Percentiles rank a stretch among this genome's conserved stretches.
Evolutionary conservation across 2,888 invertebrate genomes (phyloP).

Genomic region (Apamea anceps): DNA sequence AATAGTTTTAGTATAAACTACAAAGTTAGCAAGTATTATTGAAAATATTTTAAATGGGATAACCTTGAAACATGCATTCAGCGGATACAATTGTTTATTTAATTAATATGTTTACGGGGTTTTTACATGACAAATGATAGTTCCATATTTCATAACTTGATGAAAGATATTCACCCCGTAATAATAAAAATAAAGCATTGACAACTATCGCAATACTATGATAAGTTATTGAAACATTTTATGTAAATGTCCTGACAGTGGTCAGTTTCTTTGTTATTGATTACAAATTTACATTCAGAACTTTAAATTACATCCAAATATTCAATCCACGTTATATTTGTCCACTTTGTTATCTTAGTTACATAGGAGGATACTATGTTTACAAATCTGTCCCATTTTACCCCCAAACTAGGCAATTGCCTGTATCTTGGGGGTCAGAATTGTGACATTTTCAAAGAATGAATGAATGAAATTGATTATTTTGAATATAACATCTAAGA

Average conservation of each 20-base stretch:
- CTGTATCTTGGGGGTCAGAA: not conserved
- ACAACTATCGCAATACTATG: slow-evolving; percentile 13
- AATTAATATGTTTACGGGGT: not conserved
- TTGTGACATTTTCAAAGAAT: not conserved
- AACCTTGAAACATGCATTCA: not conserved
- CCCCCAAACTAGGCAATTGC: not conserved
- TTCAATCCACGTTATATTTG: not conserved
- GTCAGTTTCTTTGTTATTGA: slow-evolving; percentile 31
- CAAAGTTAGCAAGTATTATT: not conserved
- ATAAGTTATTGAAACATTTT: slow-evolving; percentile 23
- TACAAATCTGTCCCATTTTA: not conserved
- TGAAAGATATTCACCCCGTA: slow-evolving; percentile 11
- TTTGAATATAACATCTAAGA: slow-evolving; percentile 23
- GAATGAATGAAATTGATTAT: slow-evolving; percentile 8
- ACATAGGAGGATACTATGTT: not conserved
- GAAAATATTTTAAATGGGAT: not conserved
- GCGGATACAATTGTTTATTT: not conserved
- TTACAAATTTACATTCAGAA: slow-evolving; percentile 7
- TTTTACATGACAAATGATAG: not conserved
- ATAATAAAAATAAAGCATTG: slow-evolving; percentile 20
- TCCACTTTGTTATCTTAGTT: slow-evolving; percentile 10
- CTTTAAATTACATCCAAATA: slow-evolving; percentile 3
- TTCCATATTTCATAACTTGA: slow-evolving; percentile 27
- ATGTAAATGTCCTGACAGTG: not conserved
- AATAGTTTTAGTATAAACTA: not conserved